These are phyloP conservation scores for Halictus quadricinctus DNA, from an alignment of 2,888 invertebrate species.

Conservation along the genomic window DNA sequence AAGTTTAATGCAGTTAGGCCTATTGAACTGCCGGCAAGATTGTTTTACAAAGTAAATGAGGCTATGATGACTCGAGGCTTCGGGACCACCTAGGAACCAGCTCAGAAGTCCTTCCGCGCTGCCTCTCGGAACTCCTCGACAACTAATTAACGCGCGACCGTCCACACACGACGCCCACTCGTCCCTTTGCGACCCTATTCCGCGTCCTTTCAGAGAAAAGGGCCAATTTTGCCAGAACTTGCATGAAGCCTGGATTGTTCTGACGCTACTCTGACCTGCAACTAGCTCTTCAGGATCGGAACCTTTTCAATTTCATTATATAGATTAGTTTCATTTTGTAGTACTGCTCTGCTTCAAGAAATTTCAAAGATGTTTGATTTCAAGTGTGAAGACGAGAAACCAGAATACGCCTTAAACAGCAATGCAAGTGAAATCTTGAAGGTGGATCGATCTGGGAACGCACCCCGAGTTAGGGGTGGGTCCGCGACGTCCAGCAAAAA, in stretches of 20 bases:
- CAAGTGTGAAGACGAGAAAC: too few relatives aligned
- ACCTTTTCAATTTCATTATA: not conserved
- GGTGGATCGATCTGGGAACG: not conserved
- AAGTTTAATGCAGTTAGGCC: constrained; percentile 79
- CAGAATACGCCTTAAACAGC: not conserved
- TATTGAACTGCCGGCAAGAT: constrained; percentile 77
- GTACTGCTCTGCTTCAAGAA: too few relatives aligned
- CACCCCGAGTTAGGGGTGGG: not conserved
- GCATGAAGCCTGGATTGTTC: not conserved
- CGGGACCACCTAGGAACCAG: constrained; percentile 77
- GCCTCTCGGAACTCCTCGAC: constrained; percentile 67
- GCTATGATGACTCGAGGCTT: constrained; percentile 81
- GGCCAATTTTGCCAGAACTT: not conserved
- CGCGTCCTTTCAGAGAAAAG: not conserved
- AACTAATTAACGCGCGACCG: constrained; percentile 76
- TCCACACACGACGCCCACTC: constrained; percentile 52
- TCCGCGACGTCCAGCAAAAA: constrained; percentile 40
- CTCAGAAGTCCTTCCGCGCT: constrained; percentile 62
- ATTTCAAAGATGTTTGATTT: too few relatives aligned
- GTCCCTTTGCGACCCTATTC: constrained; percentile 5
- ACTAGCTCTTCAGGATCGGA: not conserved
- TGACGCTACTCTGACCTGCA: not conserved
- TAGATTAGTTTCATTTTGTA: too few relatives aligned
- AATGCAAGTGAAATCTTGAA: not conserved
- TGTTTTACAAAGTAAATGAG: constrained; percentile 81